Base-by-base conservation (phyloP, 1,140 invertebrate genomes). In the Drosophila miranda region DNA sequence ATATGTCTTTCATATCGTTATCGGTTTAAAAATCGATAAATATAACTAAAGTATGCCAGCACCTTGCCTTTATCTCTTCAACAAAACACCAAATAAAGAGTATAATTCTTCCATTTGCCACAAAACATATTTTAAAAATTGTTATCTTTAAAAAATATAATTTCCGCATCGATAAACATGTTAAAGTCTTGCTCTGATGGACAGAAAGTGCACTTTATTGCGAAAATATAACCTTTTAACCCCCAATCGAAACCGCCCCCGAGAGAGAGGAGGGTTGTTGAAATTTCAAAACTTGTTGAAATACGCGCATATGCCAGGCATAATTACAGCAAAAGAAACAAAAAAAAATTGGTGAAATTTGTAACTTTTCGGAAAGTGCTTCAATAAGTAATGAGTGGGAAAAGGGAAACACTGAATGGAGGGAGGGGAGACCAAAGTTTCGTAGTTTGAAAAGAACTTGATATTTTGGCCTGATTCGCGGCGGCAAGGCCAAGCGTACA, bases 341-440 rank as follows among this genome's bases (percentile, higher is more conserved):
- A 74, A 44, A 44, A 62, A 83, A 67, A 58, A 72, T 72, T 68
- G 56, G 34, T 11, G 41, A 80, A 74, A 67, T 84, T 70, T 74
- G 80, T 81, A 78, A 81, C 82, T 84, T 87, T 69, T 60, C 16
- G 44, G 59, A 57, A 77, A 84, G 77, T 78, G 74, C 77, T 81
- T 87, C 54, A 81, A 86, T 87, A 81, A 86, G 75, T 86, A 86
- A 87, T 81, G 61, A 86, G 75, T 50, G 67, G 46, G 14, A 5
- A 38, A 13, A 13, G 1, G 34, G 34, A 13, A 13, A 38, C 13
- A 38, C 34, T 38, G 34, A 4, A 5, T 38, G 34, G 3, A 38
- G 11, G 34, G 9, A 38, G 26, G 38, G 41, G 30, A 56, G 55
- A 26, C 45, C 50, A 21, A 6, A 46, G 34, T 56, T 57, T 0